phyloP scores from a whole-genome alignment of 2,888 invertebrate genomes.

The Pollenia labialis region DNA sequence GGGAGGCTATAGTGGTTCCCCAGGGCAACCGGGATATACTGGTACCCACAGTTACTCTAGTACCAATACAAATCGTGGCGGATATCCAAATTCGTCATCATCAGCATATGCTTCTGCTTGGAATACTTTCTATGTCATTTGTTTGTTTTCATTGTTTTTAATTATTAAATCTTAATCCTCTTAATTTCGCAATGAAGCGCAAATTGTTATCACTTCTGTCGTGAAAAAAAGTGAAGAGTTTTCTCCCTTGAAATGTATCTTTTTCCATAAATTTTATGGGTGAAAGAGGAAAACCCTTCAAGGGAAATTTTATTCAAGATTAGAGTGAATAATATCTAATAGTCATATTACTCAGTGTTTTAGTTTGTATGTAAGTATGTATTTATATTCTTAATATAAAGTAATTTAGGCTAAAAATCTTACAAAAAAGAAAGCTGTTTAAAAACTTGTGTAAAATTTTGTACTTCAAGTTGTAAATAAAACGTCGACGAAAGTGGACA shows the following conservation, averaged over 20 bases:
- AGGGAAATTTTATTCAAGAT: too few relatives aligned
- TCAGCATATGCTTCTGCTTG: conserved; percentile 60
- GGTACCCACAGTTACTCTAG: conserved; percentile 35
- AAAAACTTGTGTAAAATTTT: too few relatives aligned
- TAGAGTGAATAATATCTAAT: background rate
- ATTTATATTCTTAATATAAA: background rate
- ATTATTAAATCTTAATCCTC: conserved; percentile 46
- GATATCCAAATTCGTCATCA: conserved; percentile 28
- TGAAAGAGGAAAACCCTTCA: too few relatives aligned
- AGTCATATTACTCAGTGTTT: conserved; percentile 17
- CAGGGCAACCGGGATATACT: conserved; percentile 23
- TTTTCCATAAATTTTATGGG: too few relatives aligned
- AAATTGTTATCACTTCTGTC: background rate
- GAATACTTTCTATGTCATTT: conserved; percentile 63
- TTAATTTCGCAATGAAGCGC: conserved; percentile 26
- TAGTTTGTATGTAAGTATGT: background rate
- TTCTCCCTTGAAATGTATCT: too few relatives aligned
- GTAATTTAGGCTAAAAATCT: background rate
- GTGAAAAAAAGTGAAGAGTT: too few relatives aligned
- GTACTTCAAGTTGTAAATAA: too few relatives aligned
- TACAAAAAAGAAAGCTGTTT: too few relatives aligned
- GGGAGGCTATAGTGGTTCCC: background rate
- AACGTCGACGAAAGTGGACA: too few relatives aligned
- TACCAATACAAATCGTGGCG: conserved; percentile 23
- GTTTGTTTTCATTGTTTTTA: conserved; percentile 57